These are phyloP conservation scores for Coptodon bakossiorum DNA, from an alignment of 2,113 vertebrate species.

Conservation along the genomic window DNA sequence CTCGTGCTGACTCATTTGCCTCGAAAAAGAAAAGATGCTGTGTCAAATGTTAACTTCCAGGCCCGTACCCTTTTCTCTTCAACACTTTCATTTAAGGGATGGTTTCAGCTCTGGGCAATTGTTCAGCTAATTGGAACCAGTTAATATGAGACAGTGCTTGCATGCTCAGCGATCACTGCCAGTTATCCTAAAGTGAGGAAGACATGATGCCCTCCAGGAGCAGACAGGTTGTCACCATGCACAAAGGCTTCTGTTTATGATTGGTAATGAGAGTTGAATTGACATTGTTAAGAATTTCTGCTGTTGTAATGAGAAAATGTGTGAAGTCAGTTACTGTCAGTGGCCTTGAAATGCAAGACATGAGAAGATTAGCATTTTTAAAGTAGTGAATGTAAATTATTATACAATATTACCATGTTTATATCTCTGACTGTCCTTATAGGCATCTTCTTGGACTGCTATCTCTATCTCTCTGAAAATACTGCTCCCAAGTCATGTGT, in stretches of 20 bases:
- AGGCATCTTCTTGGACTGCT: background rate
- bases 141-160: conserved; percentile 7
- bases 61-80: background rate
- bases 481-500: background rate
- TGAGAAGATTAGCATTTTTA: background rate
- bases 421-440: background rate
- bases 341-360: background rate
- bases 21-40: background rate
- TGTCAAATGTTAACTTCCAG: background rate
- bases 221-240: conserved; percentile 37
- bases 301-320: background rate
- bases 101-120: background rate
- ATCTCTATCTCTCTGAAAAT: background rate
- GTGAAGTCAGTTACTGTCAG: background rate
- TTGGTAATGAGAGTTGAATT: conserved; percentile 2
- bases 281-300: background rate
- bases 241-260: conserved; percentile 3
- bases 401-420: background rate
- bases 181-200: conserved; percentile 17
- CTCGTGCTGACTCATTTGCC: conserved; percentile 14
- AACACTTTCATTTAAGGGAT: background rate
- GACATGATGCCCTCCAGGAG: conserved; percentile 31
- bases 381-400: background rate
- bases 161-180: conserved; percentile 26
- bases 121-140: conserved; percentile 38